Conservation (phyloP, 2,797 vertebrate genomes). For the Gymnopithys bicolor region DNA sequence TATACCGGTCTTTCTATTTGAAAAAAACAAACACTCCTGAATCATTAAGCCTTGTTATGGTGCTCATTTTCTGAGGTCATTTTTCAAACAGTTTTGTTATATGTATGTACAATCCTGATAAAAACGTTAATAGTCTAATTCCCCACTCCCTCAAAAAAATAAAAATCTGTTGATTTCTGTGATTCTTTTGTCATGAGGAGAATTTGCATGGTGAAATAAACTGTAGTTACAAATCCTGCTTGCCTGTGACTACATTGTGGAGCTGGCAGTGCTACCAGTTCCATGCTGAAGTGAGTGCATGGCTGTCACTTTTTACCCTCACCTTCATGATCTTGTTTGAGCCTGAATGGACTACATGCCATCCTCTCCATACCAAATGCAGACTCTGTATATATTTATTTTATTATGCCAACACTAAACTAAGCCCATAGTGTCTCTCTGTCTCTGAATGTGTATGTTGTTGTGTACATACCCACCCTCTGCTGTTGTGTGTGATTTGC, state of each 20-base stretch:
- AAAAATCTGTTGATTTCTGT: neutral
- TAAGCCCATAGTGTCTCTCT: neutral
- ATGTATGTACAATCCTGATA: neutral
- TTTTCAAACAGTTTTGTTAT: neutral
- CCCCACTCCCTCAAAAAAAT: rapidly evolving
- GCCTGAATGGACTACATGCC: neutral
- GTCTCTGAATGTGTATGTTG: neutral
- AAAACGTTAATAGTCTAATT: neutral
- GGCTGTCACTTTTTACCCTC: neutral
- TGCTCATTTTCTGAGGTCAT: neutral
- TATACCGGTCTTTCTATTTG: slow-evolving; percentile 83
- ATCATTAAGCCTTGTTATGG: neutral
- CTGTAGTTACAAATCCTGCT: neutral
- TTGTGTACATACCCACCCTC: neutral
- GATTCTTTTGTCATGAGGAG: neutral
- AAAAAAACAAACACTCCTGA: neutral
- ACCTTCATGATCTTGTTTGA: neutral
- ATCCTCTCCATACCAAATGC: neutral
- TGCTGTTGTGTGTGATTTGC: rapidly evolving
- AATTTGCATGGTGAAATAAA: neutral
- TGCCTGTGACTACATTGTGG: neutral
- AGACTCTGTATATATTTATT: neutral
- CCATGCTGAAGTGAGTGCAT: neutral
- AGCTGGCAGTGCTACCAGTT: neutral
- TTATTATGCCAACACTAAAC: neutral